Evolutionary conservation across 2,888 invertebrate genomes (phyloP), one percentile per base, ranked within the genome.

Genomic region (Busseola fusca): DNA sequence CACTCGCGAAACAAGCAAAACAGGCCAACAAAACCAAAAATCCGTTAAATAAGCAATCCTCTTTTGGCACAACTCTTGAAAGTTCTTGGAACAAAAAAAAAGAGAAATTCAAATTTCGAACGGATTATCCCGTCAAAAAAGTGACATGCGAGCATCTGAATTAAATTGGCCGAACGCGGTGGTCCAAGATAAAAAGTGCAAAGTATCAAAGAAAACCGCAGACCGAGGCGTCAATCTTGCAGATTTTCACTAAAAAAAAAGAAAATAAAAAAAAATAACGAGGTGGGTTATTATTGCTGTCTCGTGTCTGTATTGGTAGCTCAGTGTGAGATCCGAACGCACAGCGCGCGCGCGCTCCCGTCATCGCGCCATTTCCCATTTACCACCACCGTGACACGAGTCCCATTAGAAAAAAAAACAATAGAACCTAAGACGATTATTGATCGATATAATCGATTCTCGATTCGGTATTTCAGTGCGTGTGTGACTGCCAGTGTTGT

Each of bases 311-410:
- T 85, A 86, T 83, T 85, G 87, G 90, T 89, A 87, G 93, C 92
- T 94, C 95, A 95, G 95, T 95, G 89, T 89, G 90, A 91, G 91
- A 85, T 92, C 89, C 87, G 94, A 87, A 88, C 92, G 94, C 94
- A 89, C 85, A 87, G 92, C 86, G 94, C 89, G 91, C 93, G 93
- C 93, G 89, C 93, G 94, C 90, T 89, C 91, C 88, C 88, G 86
- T 83, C 79, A 86, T 84, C 84, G 86, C 86, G 82, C 88, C 87
- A 89, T 88, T 89, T 88, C 87, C 88, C 87, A 84, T 87, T 76
- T 84, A 84, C 85, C 78, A 82, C 83, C 84, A 82, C 84, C 80
- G 82, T 86, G 78, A 86, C 83, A 80, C 84, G 83, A 79, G 78
- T 60, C 62, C 78, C 71, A 76, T 72, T 64, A 69, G 42, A 82